Evolutionary conservation across 2,797 vertebrate species (phyloP), one percentile per base, ranked within the genome.

Genomic region (Setipinna tenuifilis): DNA sequence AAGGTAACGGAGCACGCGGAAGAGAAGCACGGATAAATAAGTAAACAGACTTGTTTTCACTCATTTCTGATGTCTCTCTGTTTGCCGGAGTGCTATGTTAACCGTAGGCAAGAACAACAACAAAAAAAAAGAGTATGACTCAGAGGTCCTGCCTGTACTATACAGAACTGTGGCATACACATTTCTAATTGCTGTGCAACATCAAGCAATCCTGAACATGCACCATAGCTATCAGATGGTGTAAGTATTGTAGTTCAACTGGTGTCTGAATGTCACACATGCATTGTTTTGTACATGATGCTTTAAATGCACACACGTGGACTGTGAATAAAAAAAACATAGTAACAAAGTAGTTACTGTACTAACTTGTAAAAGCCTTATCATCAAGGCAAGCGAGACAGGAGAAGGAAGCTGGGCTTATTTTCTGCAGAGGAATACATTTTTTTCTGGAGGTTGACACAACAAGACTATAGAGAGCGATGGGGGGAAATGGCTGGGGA

Each of bases 1-100:
- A 93, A 94, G 94, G 95, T 95, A 94, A 92, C 92, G 41, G 84
- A 83, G 83, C 93, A 41, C 35, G 17, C 35, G 6, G 35, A 78
- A 41, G 17, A 41, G 31, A 21, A 35, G 28, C 25, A 28, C 14
- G 92, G 94, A 95, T 95, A 93, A 95, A 96, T 95, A 94, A 95
- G 91, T 94, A 92, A 95, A 93, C 92, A 91, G 90, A 93, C 92
- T 94, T 91, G 90, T 94, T 94, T 94, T 92, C 92, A 93, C 89
- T 88, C 84, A 88, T 91, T 92, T 89, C 87, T 86, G 83, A 81
- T 84, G 87, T 92, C 93, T 92, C 91, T 91, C 86, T 91, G 90
- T 87, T 86, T 89, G 90, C 90, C 85, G 59, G 81, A 68, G 85
- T 59, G 84, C 84, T 68, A 82, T 71, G 85, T 80, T 50, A 81